Evolutionary conservation across 2,797 vertebrate species (phyloP), one percentile per base, ranked within the genome.

Genomic region (Brotogeris chrysoptera): DNA sequence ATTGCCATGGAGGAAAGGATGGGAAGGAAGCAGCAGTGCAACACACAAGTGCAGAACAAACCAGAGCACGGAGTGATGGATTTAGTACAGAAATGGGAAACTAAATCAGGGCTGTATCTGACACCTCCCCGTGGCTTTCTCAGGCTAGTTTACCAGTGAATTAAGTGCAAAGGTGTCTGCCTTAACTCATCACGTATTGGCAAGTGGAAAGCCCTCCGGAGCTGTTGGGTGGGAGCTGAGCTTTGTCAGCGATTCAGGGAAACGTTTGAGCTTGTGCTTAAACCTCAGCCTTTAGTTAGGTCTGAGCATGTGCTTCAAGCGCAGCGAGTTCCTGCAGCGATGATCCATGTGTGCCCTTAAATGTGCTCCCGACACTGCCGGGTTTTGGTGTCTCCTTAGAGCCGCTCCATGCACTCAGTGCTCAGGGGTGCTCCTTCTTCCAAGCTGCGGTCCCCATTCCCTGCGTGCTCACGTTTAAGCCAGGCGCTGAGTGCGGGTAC

Each of bases 391-490:
- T 63, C n/a, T 63, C 78, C 81, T 52, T 23, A 4, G 49, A 79
- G 41, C 39, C 1, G 17, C 44, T 21, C 65, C 5, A 7, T 1
- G 4, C 9, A 16, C 36, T 34, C 18, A 57, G 66, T 15, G 30
- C 49, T 27, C 1, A 0, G 4, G 32, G 64, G 39, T 38, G 38
- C 28, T 46, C 52, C 74, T 69, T 16, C 60, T 69, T 52, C 46
- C 49, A 3, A 3, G 55, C 12, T 39, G 7, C 18, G 3, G 39
- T 46, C 52, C 4, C 25, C 0, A 0, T n/a, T 32, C n/a, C 61
- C 17, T 30, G 20, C 0, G 1, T 9, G 34, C 80, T 80, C 34
- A 12, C 27, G 14, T 5, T 20, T 59, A 66, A 34, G 46, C 27
- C 71, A 16, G 65, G 47, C 15, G 0, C 46, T 24, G 6, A 32